Evolutionary conservation across 2,113 vertebrate genomes (phyloP).

Genomic region (Phyllostomus hastatus): DNA sequence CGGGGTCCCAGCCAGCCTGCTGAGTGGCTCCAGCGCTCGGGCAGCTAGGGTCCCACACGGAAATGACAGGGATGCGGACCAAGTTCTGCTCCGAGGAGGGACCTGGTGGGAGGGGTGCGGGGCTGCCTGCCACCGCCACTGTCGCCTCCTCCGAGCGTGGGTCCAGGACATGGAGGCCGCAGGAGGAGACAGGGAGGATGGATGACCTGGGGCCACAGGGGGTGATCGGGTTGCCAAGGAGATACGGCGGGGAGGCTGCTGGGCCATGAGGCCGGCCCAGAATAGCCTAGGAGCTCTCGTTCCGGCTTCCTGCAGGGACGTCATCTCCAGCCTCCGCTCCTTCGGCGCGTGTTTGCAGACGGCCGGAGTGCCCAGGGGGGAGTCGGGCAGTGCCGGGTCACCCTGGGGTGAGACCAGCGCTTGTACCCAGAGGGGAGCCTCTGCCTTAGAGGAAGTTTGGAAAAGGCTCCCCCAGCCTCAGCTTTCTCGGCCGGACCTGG

Average conservation of each 20-base stretch:
- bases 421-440: not conserved
- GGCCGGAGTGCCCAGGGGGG: not conserved
- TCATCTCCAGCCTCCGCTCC: not conserved
- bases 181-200: too few relatives aligned
- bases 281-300: accelerated
- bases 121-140: too few relatives aligned
- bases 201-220: not conserved
- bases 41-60: not conserved
- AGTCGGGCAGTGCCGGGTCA: not conserved
- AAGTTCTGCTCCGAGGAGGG: not conserved
- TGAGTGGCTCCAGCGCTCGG: not conserved
- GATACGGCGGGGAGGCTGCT: not conserved
- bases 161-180: not conserved
- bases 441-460: not conserved
- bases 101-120: too few relatives aligned
- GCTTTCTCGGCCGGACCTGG: accelerated
- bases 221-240: not conserved
- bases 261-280: not conserved
- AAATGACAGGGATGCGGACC: not conserved
- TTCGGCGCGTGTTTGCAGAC: accelerated
- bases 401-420: not conserved
- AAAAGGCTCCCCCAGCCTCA: too few relatives aligned
- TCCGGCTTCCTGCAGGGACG: too few relatives aligned
- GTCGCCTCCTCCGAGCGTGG: not conserved
- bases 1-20: not conserved